Conservation (phyloP, 2,113 vertebrate genomes). For the Phaetusa simplex region DNA sequence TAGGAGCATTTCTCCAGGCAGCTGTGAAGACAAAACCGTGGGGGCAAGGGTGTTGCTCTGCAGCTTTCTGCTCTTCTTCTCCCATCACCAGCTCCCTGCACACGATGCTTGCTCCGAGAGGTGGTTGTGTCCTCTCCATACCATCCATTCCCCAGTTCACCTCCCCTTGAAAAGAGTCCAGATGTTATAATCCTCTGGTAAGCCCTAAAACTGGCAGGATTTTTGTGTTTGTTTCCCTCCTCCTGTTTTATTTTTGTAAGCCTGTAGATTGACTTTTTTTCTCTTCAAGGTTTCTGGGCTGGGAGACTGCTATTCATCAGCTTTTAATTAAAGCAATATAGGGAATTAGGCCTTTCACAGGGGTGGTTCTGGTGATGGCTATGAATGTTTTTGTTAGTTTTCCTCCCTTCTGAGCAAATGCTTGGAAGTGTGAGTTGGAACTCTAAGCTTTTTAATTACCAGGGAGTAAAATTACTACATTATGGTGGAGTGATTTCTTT, state of each 20-base stretch:
- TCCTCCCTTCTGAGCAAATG: neutral
- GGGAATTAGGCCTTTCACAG: constrained; percentile 30
- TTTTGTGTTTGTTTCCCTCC: constrained; percentile 44
- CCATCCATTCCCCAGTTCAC: neutral
- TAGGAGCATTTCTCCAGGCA: neutral
- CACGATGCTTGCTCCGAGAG: accelerated
- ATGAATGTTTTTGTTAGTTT: constrained; percentile 19
- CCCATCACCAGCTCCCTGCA: neutral
- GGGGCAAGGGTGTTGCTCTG: neutral
- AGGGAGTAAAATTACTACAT: neutral
- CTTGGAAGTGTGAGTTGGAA: constrained; percentile 1
- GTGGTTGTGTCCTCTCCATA: neutral
- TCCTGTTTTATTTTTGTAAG: constrained; percentile 26
- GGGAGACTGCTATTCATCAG: constrained; percentile 11
- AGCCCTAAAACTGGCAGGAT: constrained; percentile 9
- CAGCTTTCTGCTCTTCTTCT: neutral
- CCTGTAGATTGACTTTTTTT: constrained; percentile 11
- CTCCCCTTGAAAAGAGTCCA: neutral
- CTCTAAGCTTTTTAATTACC: neutral
- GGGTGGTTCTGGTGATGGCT: constrained; percentile 3
- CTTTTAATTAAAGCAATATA: constrained; percentile 50
- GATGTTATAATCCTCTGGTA: constrained; percentile 18
- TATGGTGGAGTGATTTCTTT: neutral
- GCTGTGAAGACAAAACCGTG: neutral
- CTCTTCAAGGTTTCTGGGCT: neutral